These are phyloP conservation scores for Cuniculus paca DNA, from an alignment of 2,797 vertebrate genomes.

Conservation along the genomic window DNA sequence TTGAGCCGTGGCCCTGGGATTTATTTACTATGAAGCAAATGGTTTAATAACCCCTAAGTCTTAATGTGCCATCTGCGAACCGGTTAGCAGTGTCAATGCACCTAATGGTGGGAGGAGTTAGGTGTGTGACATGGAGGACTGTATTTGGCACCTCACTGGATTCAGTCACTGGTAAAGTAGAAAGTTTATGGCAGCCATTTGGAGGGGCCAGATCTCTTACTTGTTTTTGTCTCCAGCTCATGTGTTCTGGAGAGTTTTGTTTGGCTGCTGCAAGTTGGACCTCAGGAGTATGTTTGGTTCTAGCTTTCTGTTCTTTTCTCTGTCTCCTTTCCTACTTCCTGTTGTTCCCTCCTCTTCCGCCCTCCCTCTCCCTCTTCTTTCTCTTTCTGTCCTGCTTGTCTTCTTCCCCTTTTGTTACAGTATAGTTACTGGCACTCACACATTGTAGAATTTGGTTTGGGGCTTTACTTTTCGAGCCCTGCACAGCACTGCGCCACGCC, in stretches of 20 bases:
- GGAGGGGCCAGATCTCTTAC: not conserved
- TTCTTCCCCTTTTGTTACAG: not conserved
- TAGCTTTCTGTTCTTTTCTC: not conserved
- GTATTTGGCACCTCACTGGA: fast-evolving
- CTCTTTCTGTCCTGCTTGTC: too few species aligned
- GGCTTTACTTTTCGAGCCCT: not conserved
- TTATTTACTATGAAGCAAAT: not conserved
- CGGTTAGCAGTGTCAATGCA: not conserved
- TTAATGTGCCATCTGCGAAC: not conserved
- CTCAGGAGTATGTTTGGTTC: not conserved
- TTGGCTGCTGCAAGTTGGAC: not conserved
- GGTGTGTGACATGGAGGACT: fast-evolving
- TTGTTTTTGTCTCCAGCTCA: not conserved
- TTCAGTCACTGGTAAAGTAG: not conserved
- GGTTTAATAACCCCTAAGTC: not conserved
- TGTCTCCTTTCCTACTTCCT: too few species aligned
- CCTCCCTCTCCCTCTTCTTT: fast-evolving
- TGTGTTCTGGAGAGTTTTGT: not conserved
- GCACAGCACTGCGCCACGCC: fast-evolving
- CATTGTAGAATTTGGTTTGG: too few species aligned
- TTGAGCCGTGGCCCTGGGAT: not conserved
- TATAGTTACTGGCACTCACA: fast-evolving
- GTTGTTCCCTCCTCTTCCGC: not conserved
- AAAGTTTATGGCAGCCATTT: not conserved
- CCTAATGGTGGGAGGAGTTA: fast-evolving